Evolutionary conservation across 2,888 invertebrate species (phyloP), one percentile per base, ranked within the genome.

Genomic region (Diadromus collaris): DNA sequence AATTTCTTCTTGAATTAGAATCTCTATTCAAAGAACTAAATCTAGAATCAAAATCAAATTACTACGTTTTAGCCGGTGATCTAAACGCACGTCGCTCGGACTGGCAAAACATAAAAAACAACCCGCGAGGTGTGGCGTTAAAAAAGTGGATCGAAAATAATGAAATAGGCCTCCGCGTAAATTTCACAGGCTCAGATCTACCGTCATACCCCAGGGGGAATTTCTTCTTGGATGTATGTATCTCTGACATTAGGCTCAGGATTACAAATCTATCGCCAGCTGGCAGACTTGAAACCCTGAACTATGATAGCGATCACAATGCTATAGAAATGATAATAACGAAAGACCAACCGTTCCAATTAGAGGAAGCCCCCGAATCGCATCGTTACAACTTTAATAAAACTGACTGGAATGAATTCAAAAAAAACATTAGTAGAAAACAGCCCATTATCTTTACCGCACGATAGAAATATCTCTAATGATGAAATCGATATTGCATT

Each of bases 41-140:
- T 10, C 46, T 68, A 6, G 67, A 29, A 2, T n/a, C 58, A 7
- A 44, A 32, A 4, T 9, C n/a, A 1, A 67, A 67, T 21, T 44
- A 63, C 2, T 76, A 34, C 13, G 32, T 71, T 1, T 38, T 76
- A 7, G 70, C 76, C 2, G 70, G 76, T 2, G 76, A 76, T 27
- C 34, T 76, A n/a, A 76, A 76, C 10, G 70, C 63, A 7, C 61
- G 44, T 34, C 76, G 70, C 19, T 19, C 76, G 0, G 27, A 46
- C 6, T 76, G 76, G 76, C 19, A 19, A 29, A 70, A 76, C 34
- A 1, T 46, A 10, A 13, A 3, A 10, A 29, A 32, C 13, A 76
- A 63, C 56, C 27, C 34, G 2, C 51, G 70, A 63, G 76, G 70
- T 34, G 29, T 32, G 13, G 29, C 29, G 13, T 38, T 76, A 6